A percentile compares a stretch with the other conserved stretches of the same genome.
These are phyloP conservation scores for Agrochola lychnidis DNA, from an alignment of 2,888 invertebrate genomes.

Conservation along the genomic window DNA sequence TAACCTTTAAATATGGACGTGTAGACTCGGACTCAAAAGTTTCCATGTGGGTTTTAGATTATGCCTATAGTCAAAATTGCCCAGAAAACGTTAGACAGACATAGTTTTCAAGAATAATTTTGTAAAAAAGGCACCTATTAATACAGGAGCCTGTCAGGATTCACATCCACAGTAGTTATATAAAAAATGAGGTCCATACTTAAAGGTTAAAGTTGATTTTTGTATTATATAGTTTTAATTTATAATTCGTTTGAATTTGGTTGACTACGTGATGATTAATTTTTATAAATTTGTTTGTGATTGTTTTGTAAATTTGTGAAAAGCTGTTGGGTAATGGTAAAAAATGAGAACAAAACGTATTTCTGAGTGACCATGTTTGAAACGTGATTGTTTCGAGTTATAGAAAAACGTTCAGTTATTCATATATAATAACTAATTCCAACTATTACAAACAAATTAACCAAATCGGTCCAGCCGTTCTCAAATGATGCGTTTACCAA, in stretches of 20 bases:
- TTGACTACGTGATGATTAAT: not conserved
- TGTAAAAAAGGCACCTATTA: not conserved
- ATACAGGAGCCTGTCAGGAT: not conserved
- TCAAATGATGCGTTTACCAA: not conserved
- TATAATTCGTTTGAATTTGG: conserved; percentile 18
- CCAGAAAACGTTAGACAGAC: not conserved
- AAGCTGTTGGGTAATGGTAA: not conserved
- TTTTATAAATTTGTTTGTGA: not conserved
- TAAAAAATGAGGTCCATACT: not conserved
- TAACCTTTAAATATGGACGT: not conserved
- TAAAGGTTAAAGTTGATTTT: conserved; percentile 2
- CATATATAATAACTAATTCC: not conserved
- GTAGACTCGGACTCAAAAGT: not conserved
- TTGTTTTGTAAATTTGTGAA: not conserved
- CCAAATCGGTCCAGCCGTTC: not conserved
- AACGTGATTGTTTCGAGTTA: not conserved
- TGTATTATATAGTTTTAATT: conserved; percentile 27
- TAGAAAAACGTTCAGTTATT: not conserved
- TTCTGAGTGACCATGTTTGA: not conserved
- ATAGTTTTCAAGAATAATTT: not conserved
- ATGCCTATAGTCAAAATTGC: not conserved
- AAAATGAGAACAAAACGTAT: not conserved
- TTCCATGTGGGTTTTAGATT: not conserved
- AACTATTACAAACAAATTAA: no score
- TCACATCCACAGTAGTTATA: not conserved